These are phyloP conservation scores for Austrofundulus limnaeus DNA, from an alignment of 2,113 vertebrate genomes.

Conservation along the genomic window DNA sequence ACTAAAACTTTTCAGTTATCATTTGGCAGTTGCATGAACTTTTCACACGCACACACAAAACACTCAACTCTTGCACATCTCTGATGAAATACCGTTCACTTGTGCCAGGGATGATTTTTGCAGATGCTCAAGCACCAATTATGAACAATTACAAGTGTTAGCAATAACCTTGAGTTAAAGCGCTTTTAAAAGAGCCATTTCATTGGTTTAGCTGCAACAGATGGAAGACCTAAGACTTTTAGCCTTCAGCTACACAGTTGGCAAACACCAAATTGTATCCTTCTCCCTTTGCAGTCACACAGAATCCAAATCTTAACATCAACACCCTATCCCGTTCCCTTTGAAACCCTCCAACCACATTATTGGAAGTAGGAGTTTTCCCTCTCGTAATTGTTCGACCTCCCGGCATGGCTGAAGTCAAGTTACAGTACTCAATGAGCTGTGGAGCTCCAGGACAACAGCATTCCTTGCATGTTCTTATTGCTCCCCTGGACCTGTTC, in stretches of 20 bases:
- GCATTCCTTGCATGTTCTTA: constrained; percentile 42
- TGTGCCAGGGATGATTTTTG: constrained; percentile 14
- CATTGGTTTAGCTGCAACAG: neutral
- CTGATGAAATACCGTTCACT: neutral
- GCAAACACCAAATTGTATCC: neutral
- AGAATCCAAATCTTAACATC: constrained; percentile 26
- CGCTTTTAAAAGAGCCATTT: constrained; percentile 1
- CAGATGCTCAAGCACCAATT: constrained; percentile 16
- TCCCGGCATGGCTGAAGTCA: constrained; percentile 42
- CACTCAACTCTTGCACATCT: neutral
- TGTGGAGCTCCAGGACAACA: constrained; percentile 34
- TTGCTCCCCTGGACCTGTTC: constrained; percentile 22
- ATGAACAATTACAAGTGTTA: constrained; percentile 8
- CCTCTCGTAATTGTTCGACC: constrained; percentile 28
- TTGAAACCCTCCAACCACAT: constrained; percentile 16
- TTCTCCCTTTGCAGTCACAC: constrained; percentile 16
- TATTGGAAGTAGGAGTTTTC: constrained; percentile 34
- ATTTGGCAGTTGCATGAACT: neutral
- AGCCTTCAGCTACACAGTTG: constrained; percentile 4
- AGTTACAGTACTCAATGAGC: constrained; percentile 53
- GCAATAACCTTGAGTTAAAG: constrained; percentile 2
- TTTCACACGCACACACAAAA: neutral
- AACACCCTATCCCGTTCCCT: constrained; percentile 39
- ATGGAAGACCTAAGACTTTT: neutral
- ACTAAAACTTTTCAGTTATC: neutral